Evolutionary conservation across 1,140 invertebrate genomes (phyloP), one percentile per base, ranked within the genome.

Genomic region (Orussus abietinus): DNA sequence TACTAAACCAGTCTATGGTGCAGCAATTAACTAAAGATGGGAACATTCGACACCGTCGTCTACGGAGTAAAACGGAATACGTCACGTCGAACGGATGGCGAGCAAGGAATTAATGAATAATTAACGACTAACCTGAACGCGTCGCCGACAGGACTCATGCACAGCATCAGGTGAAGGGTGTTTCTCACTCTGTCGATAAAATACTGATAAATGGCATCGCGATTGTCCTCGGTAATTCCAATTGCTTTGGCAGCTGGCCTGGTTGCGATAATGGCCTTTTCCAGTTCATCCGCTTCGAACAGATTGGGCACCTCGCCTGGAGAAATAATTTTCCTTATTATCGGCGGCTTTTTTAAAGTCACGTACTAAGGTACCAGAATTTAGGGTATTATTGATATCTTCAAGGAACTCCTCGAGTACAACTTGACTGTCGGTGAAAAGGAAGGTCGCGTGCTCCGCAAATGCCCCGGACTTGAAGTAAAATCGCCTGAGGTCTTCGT

Each of bases 11-110:
- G 65, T 95, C 89, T 38, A 96, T 94, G 1, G 91, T 94, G 54
- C 90, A 94, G 61, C 90, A 94, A 59, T 94, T 95, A 0, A 95
- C 88, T 26, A 96, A 72, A 0, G 91, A 93, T 1, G 92, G 92
- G 65, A 94, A 96, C 79, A 92, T 88, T 31, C 85, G 77, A 52
- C 85, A 88, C 4, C 85, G 74, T 5, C 82, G 72, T 25, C 85
- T 83, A 49, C 19, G 57, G 49, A 31, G n/a, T n/a, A n/a, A n/a
- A n/a, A n/a, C n/a, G n/a, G n/a, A n/a, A n/a, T n/a, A n/a, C n/a
- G n/a, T n/a, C n/a, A n/a, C n/a, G n/a, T n/a, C n/a, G n/a, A n/a
- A n/a, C n/a, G n/a, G n/a, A n/a, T n/a, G n/a, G n/a, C n/a, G n/a
- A n/a, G n/a, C n/a, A n/a, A n/a, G n/a, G n/a, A n/a, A n/a, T n/a